Base-by-base conservation (phyloP, 35 echinoderm and acorn worm genomes). In the Chiridota heheva region DNA sequence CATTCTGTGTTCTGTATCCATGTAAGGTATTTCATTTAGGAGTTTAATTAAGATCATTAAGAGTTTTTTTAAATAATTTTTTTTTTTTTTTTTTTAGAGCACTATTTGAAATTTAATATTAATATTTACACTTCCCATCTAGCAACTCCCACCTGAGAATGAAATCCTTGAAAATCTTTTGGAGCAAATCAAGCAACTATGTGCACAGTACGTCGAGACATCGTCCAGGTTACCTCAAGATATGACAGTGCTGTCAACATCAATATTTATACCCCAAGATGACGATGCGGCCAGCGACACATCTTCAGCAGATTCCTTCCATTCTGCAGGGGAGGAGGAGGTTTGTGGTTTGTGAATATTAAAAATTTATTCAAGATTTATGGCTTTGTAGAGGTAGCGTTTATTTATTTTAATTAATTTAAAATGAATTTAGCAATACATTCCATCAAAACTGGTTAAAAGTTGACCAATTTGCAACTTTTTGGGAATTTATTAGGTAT, bases 181-280 rank as follows among this genome's bases (percentile, higher is more conserved):
- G 7, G 62, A 62, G 75, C 40, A 61, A 42, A 78, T 78, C 55
- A 78, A 78, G 55, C 51, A 78, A 16, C 51, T 78, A 5, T 78
- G 75, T n/a, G 31, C 75, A 24, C 51, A 78, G 27, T 78, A 78
- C 35, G 62, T 78, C 36, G 75, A 78, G 62, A 34, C 62, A 5
- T 78, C 75, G 0, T 33, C 75, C 12, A 40, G 29, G 53, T n/a
- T n/a, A n/a, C n/a, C n/a, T n/a, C n/a, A n/a, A n/a, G n/a, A n/a
- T n/a, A n/a, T n/a, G n/a, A n/a, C n/a, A n/a, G n/a, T n/a, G 62
- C 53, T 58, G 58, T 36, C 53, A 27, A 39, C 75, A 31, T 58
- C 16, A 38, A 78, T 12, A 10, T 2, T 7, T 20, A 13, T 25
- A 37, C 16, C 42, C 18, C 48, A 10, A 10, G 48, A 38, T 10